A percentile compares a stretch with the other conserved stretches of the same genome.
Conservation (phyloP, 2,888 invertebrate species). For the Zygothrica quintamaculata region DNA sequence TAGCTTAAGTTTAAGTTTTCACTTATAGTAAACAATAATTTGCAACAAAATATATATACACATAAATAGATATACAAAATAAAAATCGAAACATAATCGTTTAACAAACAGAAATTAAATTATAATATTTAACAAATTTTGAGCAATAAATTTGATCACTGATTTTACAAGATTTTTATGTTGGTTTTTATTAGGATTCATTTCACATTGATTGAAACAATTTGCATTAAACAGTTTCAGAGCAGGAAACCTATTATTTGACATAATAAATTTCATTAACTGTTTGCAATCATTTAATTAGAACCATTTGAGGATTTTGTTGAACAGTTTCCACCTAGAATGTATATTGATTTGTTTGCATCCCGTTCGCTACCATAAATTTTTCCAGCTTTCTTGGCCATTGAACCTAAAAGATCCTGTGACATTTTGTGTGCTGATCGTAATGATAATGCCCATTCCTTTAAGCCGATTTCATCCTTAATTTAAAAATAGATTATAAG, state of each 20-base stretch:
- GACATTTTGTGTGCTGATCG: slow-evolving; percentile 98
- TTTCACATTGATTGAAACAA: slow-evolving; percentile 55
- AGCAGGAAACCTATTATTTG: slow-evolving; percentile 51
- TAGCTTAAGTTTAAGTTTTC: too few species aligned
- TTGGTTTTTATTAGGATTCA: slow-evolving; percentile 58
- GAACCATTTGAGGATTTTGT: slow-evolving; percentile 79
- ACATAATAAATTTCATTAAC: slow-evolving; percentile 46
- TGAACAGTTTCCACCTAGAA: slow-evolving; percentile 79
- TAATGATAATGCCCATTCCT: slow-evolving; percentile 98
- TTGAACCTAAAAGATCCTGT: slow-evolving; percentile 96
- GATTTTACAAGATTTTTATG: slow-evolving; percentile 54
- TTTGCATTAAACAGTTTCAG: slow-evolving; percentile 53
- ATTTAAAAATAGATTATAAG: slow-evolving; percentile 50
- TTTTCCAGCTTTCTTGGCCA: slow-evolving; percentile 99
- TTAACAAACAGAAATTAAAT: too few species aligned
- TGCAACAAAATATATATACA: too few species aligned
- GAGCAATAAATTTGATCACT: slow-evolving; percentile 9
- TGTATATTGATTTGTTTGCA: slow-evolving; percentile 82
- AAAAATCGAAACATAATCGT: too few species aligned
- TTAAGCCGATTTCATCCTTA: slow-evolving; percentile 98
- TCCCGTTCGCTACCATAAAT: slow-evolving; percentile 94
- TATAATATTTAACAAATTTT: too few species aligned
- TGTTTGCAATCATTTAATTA: slow-evolving; percentile 65
- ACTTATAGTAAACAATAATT: too few species aligned
- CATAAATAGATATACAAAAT: too few species aligned